These are phyloP conservation scores for Anabas testudineus DNA, from an alignment of 2,797 vertebrate species.

Conservation along the genomic window DNA sequence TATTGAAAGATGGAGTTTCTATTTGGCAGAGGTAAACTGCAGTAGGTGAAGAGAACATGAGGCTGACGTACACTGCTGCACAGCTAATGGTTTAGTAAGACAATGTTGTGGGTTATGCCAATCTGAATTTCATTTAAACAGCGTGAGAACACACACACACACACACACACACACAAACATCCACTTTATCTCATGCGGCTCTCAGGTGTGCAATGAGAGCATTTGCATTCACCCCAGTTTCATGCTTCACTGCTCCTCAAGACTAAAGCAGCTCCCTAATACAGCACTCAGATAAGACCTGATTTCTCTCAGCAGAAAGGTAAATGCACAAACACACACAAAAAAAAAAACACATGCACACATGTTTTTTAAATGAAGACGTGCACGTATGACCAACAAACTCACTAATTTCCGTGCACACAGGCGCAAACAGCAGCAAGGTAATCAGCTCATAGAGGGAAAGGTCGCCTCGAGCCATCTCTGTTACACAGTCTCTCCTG, in stretches of 20 bases:
- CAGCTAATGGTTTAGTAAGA: conserved; percentile 40
- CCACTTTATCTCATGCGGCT: conserved; percentile 9
- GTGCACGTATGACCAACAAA: not conserved
- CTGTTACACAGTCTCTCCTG: conserved; percentile 6
- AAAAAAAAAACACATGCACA: not conserved
- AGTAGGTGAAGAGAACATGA: conserved; percentile 26
- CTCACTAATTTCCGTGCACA: not conserved
- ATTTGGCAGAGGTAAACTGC: conserved; percentile 19
- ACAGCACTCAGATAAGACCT: conserved; percentile 35
- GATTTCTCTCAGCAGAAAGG: conserved; percentile 18
- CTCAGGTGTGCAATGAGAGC: conserved; percentile 53
- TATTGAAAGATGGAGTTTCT: conserved; percentile 16
- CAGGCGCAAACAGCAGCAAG: not conserved
- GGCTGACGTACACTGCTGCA: conserved; percentile 26
- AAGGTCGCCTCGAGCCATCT: conserved; percentile 13
- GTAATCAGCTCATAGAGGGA: conserved; percentile 3
- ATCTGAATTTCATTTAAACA: conserved; percentile 66
- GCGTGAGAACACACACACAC: conserved; percentile 28
- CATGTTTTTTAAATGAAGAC: not conserved
- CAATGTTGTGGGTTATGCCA: conserved; percentile 41
- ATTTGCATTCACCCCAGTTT: conserved; percentile 54
- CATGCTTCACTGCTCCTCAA: conserved; percentile 35
- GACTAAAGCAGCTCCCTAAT: conserved; percentile 35
- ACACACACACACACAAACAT: conserved; percentile 4
- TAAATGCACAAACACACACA: conserved; percentile 24